Evolutionary conservation across 2,797 vertebrate genomes (phyloP).

Genomic region (Aldrovandia affinis): DNA sequence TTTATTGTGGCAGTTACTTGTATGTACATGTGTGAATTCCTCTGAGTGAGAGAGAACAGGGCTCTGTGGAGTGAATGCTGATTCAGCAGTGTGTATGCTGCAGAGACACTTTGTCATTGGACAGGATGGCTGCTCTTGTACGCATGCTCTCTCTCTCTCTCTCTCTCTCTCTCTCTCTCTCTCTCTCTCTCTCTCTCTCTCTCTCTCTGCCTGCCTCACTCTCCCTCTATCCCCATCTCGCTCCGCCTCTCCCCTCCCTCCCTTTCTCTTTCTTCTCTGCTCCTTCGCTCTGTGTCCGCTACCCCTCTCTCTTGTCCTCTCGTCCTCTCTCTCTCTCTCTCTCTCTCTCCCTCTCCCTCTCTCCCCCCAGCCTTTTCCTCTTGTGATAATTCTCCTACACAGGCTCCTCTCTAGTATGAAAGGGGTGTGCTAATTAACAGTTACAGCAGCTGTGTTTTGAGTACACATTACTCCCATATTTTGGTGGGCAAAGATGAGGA

Average conservation of each 20-base stretch:
- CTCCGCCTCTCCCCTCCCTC: background rate
- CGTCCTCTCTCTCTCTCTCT: background rate
- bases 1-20: too few relatives aligned
- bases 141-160: constrained; percentile 4
- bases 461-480: background rate
- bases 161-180: background rate
- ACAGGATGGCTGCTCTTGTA: background rate
- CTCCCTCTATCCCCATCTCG: background rate
- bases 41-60: background rate
- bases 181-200: background rate
- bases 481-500: background rate
- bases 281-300: background rate
- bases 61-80: background rate
- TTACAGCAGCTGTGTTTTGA: background rate
- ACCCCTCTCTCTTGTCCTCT: background rate
- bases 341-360: background rate
- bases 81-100: constrained; percentile 16
- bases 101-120: constrained; percentile 7
- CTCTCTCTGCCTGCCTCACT: background rate
- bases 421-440: background rate
- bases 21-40: background rate
- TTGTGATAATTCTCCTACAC: too few relatives aligned
- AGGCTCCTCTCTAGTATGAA: background rate
- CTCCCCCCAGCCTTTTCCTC: background rate
- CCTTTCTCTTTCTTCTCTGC: background rate